Conservation (phyloP, 2,888 invertebrate genomes). For the Entomobrya multifasciata region DNA sequence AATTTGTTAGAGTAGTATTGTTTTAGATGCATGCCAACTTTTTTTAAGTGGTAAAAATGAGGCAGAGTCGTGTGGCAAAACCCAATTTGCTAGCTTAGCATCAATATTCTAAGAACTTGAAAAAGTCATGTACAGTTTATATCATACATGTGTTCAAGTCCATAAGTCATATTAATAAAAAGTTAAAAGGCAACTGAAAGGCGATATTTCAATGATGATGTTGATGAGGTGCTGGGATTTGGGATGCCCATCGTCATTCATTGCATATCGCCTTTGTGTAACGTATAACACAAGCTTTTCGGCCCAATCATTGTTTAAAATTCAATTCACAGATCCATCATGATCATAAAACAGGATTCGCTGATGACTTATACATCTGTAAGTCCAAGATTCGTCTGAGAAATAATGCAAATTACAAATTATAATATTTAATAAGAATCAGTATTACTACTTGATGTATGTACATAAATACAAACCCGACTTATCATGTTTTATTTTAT, state of each 20-base stretch:
- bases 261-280: background rate
- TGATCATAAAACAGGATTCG: constrained; percentile 61
- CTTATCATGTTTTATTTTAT: too few species aligned
- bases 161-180: constrained; percentile 27
- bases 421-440: constrained; percentile 62
- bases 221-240: constrained; percentile 3
- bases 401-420: constrained; percentile 68
- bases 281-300: background rate
- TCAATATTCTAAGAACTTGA: background rate
- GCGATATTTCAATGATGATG: constrained; percentile 38
- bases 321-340: constrained; percentile 72
- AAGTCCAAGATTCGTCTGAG: constrained; percentile 47
- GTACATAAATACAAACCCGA: too few species aligned
- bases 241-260: too few species aligned
- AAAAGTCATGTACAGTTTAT: background rate
- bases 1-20: too few species aligned
- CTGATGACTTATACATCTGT: constrained; percentile 36
- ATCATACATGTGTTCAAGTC: too few species aligned
- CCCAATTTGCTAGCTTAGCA: background rate
- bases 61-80: background rate
- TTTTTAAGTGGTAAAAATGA: constrained; percentile 1
- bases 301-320: constrained; percentile 59
- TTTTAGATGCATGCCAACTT: too few species aligned
- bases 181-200: constrained; percentile 15
- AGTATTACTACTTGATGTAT: too few species aligned